These are phyloP conservation scores for Asarcornis scutulata DNA, from an alignment of 2,113 vertebrate species.

Conservation along the genomic window DNA sequence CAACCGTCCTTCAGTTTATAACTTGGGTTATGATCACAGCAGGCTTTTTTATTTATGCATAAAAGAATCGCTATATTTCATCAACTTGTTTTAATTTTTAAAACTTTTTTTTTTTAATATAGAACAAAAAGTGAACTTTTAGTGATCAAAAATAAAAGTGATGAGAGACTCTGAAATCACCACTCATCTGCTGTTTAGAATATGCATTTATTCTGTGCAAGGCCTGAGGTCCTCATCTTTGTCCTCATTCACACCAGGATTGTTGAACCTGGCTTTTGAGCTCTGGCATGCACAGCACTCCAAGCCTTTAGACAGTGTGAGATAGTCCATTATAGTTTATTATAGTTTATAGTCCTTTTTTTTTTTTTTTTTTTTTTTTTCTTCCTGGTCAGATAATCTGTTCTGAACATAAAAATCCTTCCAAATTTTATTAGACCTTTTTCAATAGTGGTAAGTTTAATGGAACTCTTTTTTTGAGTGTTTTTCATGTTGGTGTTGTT, in stretches of 20 bases:
- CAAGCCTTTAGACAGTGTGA: not conserved
- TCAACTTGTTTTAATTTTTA: not conserved
- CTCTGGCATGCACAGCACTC: not conserved
- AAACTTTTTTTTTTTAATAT: not conserved
- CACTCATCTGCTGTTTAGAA: not conserved
- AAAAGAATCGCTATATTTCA: not conserved
- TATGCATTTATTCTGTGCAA: not conserved
- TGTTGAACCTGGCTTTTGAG: not conserved
- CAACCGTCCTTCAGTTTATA: not conserved
- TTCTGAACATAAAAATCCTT: not conserved
- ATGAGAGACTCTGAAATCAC: not conserved
- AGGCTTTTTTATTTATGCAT: not conserved
- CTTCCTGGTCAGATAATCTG: not conserved
- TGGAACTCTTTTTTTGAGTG: not conserved
- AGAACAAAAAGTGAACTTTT: not conserved
- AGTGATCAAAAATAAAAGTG: not conserved
- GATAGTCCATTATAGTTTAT: not conserved
- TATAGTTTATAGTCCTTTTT: no score
- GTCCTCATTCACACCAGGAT: not conserved
- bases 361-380: not conserved
- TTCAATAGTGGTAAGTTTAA: not conserved
- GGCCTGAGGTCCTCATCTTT: not conserved
- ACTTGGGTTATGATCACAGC: not conserved
- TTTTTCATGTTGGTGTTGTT: not conserved
- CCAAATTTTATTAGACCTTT: not conserved